These are phyloP conservation scores for Craniophora ligustri DNA, from an alignment of 2,888 invertebrate species.

Conservation along the genomic window DNA sequence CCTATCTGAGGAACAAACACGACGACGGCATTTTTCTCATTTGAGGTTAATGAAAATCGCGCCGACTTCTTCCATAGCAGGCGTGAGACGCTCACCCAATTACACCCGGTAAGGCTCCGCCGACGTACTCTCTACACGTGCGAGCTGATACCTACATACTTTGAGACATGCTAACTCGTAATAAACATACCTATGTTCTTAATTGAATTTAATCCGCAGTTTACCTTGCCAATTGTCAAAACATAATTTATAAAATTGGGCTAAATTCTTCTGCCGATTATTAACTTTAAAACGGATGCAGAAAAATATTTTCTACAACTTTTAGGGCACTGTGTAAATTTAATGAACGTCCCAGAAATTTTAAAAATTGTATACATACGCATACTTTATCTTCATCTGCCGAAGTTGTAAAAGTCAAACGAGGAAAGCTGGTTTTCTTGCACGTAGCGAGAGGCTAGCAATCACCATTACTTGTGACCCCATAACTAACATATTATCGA, in stretches of 20 bases:
- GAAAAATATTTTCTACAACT: not conserved
- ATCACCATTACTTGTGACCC: constrained; percentile 52
- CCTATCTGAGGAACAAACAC: constrained; percentile 59
- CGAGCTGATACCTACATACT: constrained; percentile 25
- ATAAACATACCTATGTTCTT: constrained; percentile 16
- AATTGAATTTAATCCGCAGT: constrained; percentile 11
- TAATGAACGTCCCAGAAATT: constrained; percentile 10
- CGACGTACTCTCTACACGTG: constrained; percentile 37
- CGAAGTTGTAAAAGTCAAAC: constrained; percentile 49
- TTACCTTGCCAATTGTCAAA: not conserved
- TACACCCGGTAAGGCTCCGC: constrained; percentile 64
- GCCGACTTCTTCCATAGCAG: constrained; percentile 64
- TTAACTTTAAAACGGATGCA: constrained; percentile 7
- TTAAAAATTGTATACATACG: constrained; percentile 19
- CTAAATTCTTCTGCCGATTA: not conserved
- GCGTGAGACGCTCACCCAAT: constrained; percentile 75
- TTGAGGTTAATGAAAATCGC: constrained; percentile 84
- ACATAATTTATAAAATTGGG: constrained; percentile 9
- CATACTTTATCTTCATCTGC: constrained; percentile 28
- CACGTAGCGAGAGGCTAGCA: constrained; percentile 42
- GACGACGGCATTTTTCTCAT: constrained; percentile 78
- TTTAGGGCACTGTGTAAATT: constrained; percentile 5
- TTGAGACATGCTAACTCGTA: constrained; percentile 25
- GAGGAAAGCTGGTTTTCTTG: constrained; percentile 48
- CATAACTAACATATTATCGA: constrained; percentile 46